These are phyloP conservation scores for Argyrosomus japonicus DNA, from an alignment of 2,113 vertebrate species.

Conservation along the genomic window DNA sequence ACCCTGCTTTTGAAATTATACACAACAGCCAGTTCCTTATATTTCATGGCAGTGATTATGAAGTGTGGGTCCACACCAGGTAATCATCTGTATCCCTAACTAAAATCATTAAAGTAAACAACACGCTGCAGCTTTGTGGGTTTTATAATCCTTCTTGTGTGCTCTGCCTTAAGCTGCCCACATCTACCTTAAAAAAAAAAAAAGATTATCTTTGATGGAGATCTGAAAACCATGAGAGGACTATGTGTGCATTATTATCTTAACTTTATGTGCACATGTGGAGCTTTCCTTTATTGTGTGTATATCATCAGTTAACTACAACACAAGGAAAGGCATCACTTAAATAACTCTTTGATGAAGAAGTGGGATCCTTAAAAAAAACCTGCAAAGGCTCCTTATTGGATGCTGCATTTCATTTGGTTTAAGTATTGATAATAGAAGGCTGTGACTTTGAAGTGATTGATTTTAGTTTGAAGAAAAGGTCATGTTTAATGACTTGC, in stretches of 20 bases:
- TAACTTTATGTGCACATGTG: background rate
- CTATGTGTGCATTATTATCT: constrained; percentile 18
- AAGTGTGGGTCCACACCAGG: background rate
- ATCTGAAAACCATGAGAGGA: background rate
- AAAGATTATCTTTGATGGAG: constrained; percentile 17
- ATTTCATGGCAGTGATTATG: constrained; percentile 24
- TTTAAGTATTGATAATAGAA: constrained; percentile 66
- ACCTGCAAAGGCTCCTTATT: constrained; percentile 19
- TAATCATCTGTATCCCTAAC: constrained; percentile 24
- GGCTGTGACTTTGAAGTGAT: constrained; percentile 74
- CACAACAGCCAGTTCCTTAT: constrained; percentile 4
- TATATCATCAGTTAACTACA: background rate
- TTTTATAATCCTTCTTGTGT: constrained; percentile 15
- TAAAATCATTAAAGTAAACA: constrained; percentile 36
- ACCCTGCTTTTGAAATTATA: constrained; percentile 44
- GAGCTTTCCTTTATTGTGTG: background rate
- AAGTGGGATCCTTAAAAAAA: constrained; percentile 25
- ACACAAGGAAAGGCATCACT: constrained; percentile 20
- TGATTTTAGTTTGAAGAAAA: constrained; percentile 76
- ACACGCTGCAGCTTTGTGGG: background rate
- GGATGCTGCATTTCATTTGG: constrained; percentile 52
- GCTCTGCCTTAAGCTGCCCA: background rate
- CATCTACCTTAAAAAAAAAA: constrained; percentile 6
- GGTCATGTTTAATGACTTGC: constrained; percentile 79
- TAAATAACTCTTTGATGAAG: constrained; percentile 22